These are phyloP conservation scores for Euzetes globulus DNA, from an alignment of 2,888 invertebrate genomes.

Conservation along the genomic window DNA sequence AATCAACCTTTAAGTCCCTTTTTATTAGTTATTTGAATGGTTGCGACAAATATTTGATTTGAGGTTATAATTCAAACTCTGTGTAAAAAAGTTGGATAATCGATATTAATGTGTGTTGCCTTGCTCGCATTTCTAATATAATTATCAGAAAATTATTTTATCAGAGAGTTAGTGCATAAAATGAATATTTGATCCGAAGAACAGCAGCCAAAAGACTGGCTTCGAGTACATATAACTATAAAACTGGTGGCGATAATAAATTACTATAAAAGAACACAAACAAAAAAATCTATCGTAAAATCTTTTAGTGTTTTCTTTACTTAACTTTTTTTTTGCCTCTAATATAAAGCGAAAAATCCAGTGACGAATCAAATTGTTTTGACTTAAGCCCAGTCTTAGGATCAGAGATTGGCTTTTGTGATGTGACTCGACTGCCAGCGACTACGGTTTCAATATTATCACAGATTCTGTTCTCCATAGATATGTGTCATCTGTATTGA, in stretches of 20 bases:
- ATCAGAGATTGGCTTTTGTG: neutral
- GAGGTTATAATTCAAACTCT: neutral
- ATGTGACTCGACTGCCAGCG: neutral
- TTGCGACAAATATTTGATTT: neutral
- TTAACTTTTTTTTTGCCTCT: neutral
- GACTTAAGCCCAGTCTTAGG: neutral
- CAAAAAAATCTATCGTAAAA: neutral
- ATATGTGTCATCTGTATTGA: slow-evolving; percentile 18
- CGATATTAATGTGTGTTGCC: neutral
- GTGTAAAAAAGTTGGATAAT: neutral
- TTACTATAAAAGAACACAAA: neutral
- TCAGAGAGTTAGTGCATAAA: neutral
- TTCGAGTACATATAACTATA: neutral
- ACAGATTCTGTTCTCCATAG: neutral
- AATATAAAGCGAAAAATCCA: neutral
- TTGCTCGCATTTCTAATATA: neutral
- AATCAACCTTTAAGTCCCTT: neutral
- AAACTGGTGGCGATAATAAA: neutral
- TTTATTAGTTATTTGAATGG: slow-evolving; percentile 12
- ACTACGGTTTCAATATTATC: neutral
- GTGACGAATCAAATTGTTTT: neutral
- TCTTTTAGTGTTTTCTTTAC: neutral
- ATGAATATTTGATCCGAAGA: slow-evolving; percentile 14
- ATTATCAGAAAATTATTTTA: neutral
- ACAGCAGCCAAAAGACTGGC: neutral